Evolutionary conservation across 2,797 vertebrate genomes (phyloP).

Genomic region (Aeoliscus strigatus): DNA sequence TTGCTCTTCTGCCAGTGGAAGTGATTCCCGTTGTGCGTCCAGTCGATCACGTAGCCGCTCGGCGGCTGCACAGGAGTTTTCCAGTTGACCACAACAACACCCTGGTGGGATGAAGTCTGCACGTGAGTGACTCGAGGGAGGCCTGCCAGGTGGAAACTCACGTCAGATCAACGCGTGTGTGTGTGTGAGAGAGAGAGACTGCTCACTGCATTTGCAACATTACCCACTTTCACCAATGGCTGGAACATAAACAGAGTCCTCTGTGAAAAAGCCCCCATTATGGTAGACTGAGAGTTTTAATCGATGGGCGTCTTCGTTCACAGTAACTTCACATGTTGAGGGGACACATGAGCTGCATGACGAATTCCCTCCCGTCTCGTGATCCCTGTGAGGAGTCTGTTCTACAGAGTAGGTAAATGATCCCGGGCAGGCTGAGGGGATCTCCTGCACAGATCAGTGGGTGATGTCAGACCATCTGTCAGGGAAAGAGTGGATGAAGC

Average conservation of each 20-base stretch:
- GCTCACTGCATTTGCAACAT: too few relatives aligned
- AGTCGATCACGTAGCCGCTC: slow-evolving; percentile 63
- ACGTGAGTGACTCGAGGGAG: slow-evolving; percentile 42
- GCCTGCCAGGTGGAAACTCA: slow-evolving; percentile 31
- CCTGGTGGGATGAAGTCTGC: slow-evolving; percentile 8
- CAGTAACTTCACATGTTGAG: slow-evolving; percentile 31
- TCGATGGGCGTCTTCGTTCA: slow-evolving; percentile 35
- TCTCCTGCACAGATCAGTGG: slow-evolving; percentile 30
- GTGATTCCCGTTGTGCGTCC: slow-evolving; percentile 48
- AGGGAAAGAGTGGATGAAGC: neutral
- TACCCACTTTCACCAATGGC: slow-evolving; percentile 54
- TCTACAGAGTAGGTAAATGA: slow-evolving; percentile 27
- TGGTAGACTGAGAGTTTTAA: slow-evolving; percentile 37
- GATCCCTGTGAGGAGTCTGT: neutral
- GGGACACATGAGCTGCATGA: neutral
- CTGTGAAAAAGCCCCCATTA: neutral
- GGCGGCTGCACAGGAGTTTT: slow-evolving; percentile 30
- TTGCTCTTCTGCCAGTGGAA: slow-evolving; percentile 54
- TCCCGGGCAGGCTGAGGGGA: slow-evolving; percentile 47
- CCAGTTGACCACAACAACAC: slow-evolving; percentile 54
- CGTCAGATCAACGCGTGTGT: too few relatives aligned
- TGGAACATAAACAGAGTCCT: slow-evolving; percentile 54
- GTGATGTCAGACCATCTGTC: neutral
- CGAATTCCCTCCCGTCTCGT: neutral
- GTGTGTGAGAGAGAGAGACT: neutral